Evolutionary conservation across 2,113 vertebrate species (phyloP), one percentile per base, ranked within the genome.

Genomic region (Hypomesus transpacificus): DNA sequence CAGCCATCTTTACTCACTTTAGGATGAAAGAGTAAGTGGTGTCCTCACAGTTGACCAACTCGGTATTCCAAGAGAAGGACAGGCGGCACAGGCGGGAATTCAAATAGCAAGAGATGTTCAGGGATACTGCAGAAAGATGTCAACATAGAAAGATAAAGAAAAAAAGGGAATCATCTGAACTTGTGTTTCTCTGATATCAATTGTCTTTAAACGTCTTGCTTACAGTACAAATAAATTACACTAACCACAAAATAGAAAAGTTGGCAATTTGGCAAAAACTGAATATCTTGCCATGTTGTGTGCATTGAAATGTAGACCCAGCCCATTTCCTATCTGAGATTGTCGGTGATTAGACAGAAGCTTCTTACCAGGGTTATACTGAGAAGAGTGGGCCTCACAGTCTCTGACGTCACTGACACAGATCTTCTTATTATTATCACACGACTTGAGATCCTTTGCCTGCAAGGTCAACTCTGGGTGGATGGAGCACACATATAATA

Each of bases 1-100:
- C 24, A 24, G 24, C 24, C 31, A 7, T 34, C 31, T 34, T 7
- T 72, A 84, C 82, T 9, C n/a, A 20, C 66, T 80, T 34, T 26
- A 84, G 54, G 66, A 82, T 54, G 1, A 82, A 71, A 39, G 75
- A 77, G 58, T 68, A 73, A 57, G 0, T 73, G 5, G n/a, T 57
- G 34, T 75, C n/a, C 21, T 14, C n/a, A 26, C 34, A 22, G 22
- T 13, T 1, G 4, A 66, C n/a, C 20, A 28, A 52, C 51, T 54
- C 14, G n/a, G 59, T 34, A 60, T 14, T 71, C 82, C 82, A 84
- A 59, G 63, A 59, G 75, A 79, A 84, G 3, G 16, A 72, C 1
- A 80, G 7, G 21, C 14, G 58, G 24, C 24, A 24, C 24, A 24
- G 24, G 24, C 24, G 24, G 24, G 1, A 1, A 24, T 24, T 24